These are phyloP conservation scores for Momotus momota DNA, from an alignment of 2,797 vertebrate genomes.

Conservation along the genomic window DNA sequence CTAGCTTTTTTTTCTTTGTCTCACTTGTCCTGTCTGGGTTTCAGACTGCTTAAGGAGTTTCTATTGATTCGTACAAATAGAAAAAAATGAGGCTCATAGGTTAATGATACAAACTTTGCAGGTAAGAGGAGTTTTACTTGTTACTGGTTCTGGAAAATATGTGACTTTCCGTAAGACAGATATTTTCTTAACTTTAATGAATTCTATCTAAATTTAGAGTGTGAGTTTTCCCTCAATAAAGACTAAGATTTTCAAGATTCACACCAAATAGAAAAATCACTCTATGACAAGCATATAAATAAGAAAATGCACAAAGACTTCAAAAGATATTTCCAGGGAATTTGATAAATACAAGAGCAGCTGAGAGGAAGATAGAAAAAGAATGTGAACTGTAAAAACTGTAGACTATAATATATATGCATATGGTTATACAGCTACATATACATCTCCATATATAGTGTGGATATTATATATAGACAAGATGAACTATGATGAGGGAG, in stretches of 20 bases:
- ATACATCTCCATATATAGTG: background rate
- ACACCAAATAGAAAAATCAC: background rate
- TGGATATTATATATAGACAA: background rate
- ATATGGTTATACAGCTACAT: background rate
- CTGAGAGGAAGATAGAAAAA: background rate
- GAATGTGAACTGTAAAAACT: background rate
- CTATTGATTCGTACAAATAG: background rate
- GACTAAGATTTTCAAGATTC: background rate
- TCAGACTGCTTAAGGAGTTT: background rate
- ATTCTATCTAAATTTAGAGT: background rate
- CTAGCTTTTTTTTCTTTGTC: background rate
- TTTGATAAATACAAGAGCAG: background rate
- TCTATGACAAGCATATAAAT: background rate
- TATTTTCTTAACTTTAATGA: background rate
- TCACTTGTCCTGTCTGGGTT: background rate
- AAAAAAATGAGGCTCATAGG: background rate
- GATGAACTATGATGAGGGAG: fast-evolving
- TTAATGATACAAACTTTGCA: background rate
- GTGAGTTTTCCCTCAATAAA: background rate
- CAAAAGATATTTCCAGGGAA: background rate
- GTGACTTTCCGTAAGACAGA: background rate
- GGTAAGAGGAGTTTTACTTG: background rate
- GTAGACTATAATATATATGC: background rate
- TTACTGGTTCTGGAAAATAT: background rate
- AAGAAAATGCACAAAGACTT: background rate